Base-by-base conservation (phyloP, 2,797 vertebrate genomes). In the Synanceia verrucosa region DNA sequence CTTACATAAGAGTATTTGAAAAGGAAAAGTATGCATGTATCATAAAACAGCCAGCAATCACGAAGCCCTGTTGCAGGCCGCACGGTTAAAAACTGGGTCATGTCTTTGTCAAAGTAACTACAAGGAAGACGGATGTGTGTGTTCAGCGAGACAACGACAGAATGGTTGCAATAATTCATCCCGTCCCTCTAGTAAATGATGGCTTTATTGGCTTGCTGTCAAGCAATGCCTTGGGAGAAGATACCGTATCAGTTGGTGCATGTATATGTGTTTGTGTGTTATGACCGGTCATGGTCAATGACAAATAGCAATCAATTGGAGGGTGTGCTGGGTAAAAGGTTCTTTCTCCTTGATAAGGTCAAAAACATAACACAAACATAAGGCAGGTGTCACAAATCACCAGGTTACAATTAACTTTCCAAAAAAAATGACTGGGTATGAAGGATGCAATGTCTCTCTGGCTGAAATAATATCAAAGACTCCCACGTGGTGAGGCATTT, bases 121-220 rank as follows among this genome's bases (percentile, higher is more conserved):
- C 55, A 58, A 29, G 9, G 21, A 16, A 83, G 76, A 84, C 60
- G 18, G 69, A 79, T 78, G 60, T 83, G 69, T 70, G 75, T 81
- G 56, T 86, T 79, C 74, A 88, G 71, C 67, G 50, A 83, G 73
- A 82, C 43, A 12, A 21, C 74, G 67, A 69, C 67, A 70, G 73
- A 85, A 78, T 59, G 79, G 66, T 76, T 63, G 61, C 82, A 88
- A 92, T 91, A 87, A 86, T 84, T 90, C 68, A 82, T 65, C 26
- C 43, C 58, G 55, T 78, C 46, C 4, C 50, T 79, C 56, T 69
- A 73, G 77, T 75, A 83, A 73, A 79, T 66, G 36, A 92, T 79
- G 81, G 74, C 72, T 90, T 92, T 93, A 93, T 90, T 87, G 85
- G 85, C 72, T 83, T 71, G 65, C 79, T 88, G 89, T 90, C 86